Conservation (phyloP, 2,113 vertebrate species). For the Bufo bufo region DNA sequence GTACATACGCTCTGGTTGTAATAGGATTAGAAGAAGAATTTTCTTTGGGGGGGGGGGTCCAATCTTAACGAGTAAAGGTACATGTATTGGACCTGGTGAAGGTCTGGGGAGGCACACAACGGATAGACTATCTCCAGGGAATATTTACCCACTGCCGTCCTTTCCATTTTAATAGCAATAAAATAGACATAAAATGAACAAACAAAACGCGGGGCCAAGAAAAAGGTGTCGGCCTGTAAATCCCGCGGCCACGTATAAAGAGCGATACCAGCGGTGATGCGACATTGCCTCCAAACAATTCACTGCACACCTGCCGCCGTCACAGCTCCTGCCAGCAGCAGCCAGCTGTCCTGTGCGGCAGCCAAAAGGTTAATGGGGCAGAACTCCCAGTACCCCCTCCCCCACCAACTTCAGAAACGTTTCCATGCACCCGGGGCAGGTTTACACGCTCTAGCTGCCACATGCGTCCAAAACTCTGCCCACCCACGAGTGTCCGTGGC, state of each 20-base stretch:
- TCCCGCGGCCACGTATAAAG: neutral
- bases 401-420: neutral
- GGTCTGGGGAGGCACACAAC: neutral
- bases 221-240: neutral
- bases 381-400: neutral
- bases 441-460: too few relatives aligned
- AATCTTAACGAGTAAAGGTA: too few relatives aligned
- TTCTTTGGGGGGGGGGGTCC: too few relatives aligned
- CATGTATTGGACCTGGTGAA: neutral
- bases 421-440: neutral
- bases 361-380: conserved; percentile 42
- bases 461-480: too few relatives aligned
- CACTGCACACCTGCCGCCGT: conserved; percentile 20
- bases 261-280: neutral
- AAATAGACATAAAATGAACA: neutral
- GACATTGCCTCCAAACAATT: conserved; percentile 25
- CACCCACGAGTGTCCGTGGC: too few relatives aligned
- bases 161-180: neutral
- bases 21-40: too few relatives aligned
- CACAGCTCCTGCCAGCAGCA: neutral
- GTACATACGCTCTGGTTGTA: too few relatives aligned
- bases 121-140: neutral
- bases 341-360: conserved; percentile 35
- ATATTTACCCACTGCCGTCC: neutral
- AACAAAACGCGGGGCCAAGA: neutral